Evolutionary conservation across 2,113 vertebrate species (phyloP).

Genomic region (Indicator indicator): DNA sequence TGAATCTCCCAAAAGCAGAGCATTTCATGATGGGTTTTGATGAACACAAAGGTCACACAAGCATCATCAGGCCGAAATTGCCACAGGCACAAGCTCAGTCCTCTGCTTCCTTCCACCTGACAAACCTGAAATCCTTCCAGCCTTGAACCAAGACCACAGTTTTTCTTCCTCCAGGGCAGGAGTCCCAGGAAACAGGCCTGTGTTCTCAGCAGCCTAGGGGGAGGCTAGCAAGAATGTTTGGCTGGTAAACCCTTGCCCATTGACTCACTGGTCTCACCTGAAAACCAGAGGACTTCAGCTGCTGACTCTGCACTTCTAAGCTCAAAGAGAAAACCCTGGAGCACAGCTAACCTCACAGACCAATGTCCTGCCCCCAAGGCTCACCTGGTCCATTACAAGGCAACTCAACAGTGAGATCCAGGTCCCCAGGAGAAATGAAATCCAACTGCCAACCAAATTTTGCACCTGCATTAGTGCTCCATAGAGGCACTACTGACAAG

Average conservation of each 20-base stretch:
- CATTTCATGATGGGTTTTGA: neutral
- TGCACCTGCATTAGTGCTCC: neutral
- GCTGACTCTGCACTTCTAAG: neutral
- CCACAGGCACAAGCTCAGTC: neutral
- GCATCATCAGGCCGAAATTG: neutral
- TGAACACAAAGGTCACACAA: neutral
- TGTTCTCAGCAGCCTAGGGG: neutral
- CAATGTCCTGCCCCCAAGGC: neutral
- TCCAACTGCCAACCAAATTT: neutral
- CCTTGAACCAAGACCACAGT: fast-evolving
- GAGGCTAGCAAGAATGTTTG: neutral
- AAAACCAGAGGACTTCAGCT: neutral
- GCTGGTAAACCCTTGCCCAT: neutral
- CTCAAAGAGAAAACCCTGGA: neutral
- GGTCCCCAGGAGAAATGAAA: neutral
- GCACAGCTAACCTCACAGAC: neutral
- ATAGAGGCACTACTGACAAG: neutral
- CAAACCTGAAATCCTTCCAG: neutral
- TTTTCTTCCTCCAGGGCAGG: neutral
- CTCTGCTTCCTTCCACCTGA: neutral
- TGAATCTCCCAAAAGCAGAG: neutral
- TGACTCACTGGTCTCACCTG: neutral
- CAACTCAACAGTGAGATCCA: neutral
- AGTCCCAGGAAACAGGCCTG: neutral
- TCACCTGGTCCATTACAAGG: neutral